Percentiles rank a stretch among this genome's conserved stretches.
Conservation (phyloP, 2,797 vertebrate genomes). For the Neosilurus mollespiculum region DNA sequence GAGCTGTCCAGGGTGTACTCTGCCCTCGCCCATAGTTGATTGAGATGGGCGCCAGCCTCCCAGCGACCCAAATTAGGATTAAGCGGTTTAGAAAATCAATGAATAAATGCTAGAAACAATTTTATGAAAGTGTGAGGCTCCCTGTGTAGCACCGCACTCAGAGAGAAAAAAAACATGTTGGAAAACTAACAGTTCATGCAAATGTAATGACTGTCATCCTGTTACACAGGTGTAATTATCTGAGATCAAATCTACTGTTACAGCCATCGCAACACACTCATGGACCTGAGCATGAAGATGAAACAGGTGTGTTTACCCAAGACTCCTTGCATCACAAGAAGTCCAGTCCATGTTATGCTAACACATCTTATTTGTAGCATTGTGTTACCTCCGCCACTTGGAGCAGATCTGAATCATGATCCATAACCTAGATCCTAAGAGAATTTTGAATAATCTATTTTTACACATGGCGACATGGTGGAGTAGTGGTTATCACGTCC, state of each 20-base stretch:
- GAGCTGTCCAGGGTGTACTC: too few species aligned
- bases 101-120: too few species aligned
- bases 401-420: too few species aligned
- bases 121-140: background rate
- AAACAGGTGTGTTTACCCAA: constrained; percentile 6
- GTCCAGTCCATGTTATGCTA: too few species aligned
- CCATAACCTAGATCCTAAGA: too few species aligned
- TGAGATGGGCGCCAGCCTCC: too few species aligned
- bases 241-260: background rate
- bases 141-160: background rate
- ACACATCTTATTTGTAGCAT: background rate
- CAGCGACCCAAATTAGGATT: too few species aligned
- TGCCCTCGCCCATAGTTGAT: too few species aligned
- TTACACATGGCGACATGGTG: too few species aligned
- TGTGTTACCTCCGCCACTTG: background rate
- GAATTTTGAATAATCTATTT: too few species aligned
- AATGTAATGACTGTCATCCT: constrained; percentile 4
- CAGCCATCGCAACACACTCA: background rate
- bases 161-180: background rate
- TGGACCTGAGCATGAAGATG: background rate
- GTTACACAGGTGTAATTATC: background rate
- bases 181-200: background rate
- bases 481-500: too few species aligned
- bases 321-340: background rate
- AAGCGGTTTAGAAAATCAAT: too few species aligned